Percentiles rank a stretch among this genome's conserved stretches.
These are phyloP conservation scores for Lordiphosa andalusiaca DNA, from an alignment of 2,888 invertebrate species.

Conservation along the genomic window DNA sequence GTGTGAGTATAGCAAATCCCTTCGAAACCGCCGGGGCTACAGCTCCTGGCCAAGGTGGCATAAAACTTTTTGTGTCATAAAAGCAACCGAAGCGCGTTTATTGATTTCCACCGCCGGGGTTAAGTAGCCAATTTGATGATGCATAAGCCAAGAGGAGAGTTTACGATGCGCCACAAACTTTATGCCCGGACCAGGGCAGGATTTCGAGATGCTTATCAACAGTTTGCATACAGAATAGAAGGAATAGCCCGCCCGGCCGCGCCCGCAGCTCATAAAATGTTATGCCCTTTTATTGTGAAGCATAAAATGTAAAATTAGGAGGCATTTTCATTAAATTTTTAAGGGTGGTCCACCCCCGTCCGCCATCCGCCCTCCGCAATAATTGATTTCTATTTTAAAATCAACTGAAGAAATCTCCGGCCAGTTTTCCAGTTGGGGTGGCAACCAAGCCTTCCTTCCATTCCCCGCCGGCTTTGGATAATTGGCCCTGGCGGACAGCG, in stretches of 20 bases:
- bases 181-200: conserved; percentile 50
- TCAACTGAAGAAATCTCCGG: background rate
- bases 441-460: too few relatives aligned
- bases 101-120: conserved; percentile 45
- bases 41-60: conserved; percentile 33
- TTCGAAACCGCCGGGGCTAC: background rate
- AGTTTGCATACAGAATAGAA: conserved; percentile 28
- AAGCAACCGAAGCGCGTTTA: conserved; percentile 62
- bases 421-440: too few relatives aligned
- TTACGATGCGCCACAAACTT: conserved; percentile 66
- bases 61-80: conserved; percentile 52
- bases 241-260: conserved; percentile 39
- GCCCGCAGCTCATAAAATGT: conserved; percentile 42
- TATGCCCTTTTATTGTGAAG: conserved; percentile 55
- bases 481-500: too few relatives aligned
- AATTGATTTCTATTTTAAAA: conserved; percentile 1
- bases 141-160: conserved; percentile 38
- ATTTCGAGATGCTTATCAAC: conserved; percentile 47
- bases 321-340: conserved; percentile 62
- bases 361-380: background rate
- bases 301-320: conserved; percentile 58
- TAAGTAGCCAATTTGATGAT: conserved; percentile 65
- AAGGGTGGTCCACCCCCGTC: conserved; percentile 22
- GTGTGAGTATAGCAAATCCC: conserved; percentile 67
- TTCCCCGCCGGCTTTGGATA: too few relatives aligned